Base-by-base conservation (phyloP, 2,113 vertebrate genomes). In the Furnarius figulus region DNA sequence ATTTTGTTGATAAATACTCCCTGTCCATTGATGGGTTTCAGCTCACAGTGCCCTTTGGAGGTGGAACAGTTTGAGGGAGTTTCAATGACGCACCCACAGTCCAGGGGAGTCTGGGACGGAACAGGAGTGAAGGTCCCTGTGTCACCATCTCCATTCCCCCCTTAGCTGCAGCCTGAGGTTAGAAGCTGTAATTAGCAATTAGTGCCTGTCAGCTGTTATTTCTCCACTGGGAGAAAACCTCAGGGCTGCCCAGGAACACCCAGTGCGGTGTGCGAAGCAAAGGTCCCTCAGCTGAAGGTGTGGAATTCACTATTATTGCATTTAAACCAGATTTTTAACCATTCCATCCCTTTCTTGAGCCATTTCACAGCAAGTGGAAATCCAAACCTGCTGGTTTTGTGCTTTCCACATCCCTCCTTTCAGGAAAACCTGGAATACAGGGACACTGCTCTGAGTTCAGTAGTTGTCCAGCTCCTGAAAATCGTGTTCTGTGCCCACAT, bases 71-170 rank as follows among this genome's bases (percentile, higher is more conserved):
- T 81, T 77, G 6, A 7, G 37, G 66, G 42, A 19, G 30, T 37
- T 59, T 46, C 16, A 25, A 0, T 39, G 62, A 23, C 8, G 42
- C 37, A 6, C 19, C 58, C 20, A 5, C 15, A 13, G 65, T 30
- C 23, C 6, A 0, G 1, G 31, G 61, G 8, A 6, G 21, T 25
- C 44, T 31, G 71, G 68, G 52, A 8, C 0, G 1, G 62, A 55
- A 40, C 13, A 31, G 22, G 42, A 28, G 25, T 62, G 59, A 14
- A 30, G 35, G 25, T 13, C 61, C 61, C 18, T 19, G 23, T 62
- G 37, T 62, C 37, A 28, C 37, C 61, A 40, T 14, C 59, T 28
- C 28, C 6, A 12, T 44, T 67, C 49, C 37, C 18, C 46, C 28
- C 47, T 39, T 19, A 35, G 18, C 47, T 78, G 31, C 33, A 46